Conservation (phyloP, 2,113 vertebrate species). For the Indicator maculatus region DNA sequence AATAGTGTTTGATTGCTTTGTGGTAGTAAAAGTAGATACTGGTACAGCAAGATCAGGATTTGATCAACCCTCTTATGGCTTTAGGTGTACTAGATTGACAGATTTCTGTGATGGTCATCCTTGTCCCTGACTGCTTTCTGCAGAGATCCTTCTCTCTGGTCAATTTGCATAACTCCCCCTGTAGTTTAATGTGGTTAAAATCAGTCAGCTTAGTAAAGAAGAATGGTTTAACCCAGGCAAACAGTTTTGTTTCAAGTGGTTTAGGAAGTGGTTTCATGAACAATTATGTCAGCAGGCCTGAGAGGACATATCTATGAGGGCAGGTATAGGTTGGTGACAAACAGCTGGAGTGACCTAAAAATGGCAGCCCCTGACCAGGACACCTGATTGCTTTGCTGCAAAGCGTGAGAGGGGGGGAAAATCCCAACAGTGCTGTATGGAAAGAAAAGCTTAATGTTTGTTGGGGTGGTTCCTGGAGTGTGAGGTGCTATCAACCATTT, state of each 20-base stretch:
- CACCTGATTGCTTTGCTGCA: not conserved
- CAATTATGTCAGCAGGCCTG: not conserved
- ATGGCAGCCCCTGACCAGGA: not conserved
- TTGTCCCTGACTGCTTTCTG: not conserved
- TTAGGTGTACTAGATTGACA: not conserved
- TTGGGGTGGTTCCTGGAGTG: not conserved
- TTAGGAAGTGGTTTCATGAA: not conserved
- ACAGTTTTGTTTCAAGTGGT: not conserved
- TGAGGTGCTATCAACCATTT: not conserved
- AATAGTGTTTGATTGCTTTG: not conserved
- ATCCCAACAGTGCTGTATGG: not conserved
- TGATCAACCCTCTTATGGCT: not conserved
- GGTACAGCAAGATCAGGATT: not conserved
- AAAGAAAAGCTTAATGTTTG: not conserved
- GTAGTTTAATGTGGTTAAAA: not conserved
- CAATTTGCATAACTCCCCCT: not conserved
- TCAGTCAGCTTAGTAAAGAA: not conserved
- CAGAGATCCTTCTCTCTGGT: not conserved
- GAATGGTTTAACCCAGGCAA: not conserved
- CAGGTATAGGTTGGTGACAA: not conserved
- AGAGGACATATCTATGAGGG: not conserved
- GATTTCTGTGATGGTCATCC: not conserved
- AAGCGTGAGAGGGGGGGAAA: not conserved
- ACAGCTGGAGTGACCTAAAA: not conserved
- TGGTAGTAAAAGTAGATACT: not conserved